Evolutionary conservation across 2,888 invertebrate genomes (phyloP).

Genomic region (Lamellibrachia columna): DNA sequence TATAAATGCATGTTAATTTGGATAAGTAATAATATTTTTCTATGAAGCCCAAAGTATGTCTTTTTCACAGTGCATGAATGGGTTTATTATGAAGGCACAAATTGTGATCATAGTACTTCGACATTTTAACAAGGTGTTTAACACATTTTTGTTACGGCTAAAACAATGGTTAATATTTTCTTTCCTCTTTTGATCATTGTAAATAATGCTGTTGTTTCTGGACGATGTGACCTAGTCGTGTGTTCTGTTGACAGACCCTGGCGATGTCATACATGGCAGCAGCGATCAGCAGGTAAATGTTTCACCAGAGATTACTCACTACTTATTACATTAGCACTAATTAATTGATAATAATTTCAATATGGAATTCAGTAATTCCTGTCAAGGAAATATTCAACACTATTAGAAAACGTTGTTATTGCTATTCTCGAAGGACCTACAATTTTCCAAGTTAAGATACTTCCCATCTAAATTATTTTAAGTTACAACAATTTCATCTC

Average conservation of each 20-base stretch:
- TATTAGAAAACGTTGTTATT: no score
- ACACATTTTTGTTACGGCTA: background rate
- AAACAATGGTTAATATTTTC: background rate
- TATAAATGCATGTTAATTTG: no score
- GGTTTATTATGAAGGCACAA: background rate
- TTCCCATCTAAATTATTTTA: no score
- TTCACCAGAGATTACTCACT: background rate
- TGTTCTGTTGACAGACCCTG: conserved; percentile 37
- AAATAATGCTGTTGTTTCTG: background rate
- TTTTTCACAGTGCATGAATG: no score
- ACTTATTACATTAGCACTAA: background rate
- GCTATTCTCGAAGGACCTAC: no score
- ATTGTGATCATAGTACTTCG: no score
- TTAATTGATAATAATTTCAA: background rate
- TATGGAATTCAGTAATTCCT: no score
- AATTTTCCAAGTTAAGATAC: no score
- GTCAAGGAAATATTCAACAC: no score
- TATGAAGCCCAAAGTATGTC: no score
- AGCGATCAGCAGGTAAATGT: conserved; percentile 41
- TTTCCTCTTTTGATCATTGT: background rate
- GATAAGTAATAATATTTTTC: no score
- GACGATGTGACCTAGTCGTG: conserved; percentile 18
- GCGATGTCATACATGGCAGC: conserved; percentile 46
- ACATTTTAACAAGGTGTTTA: background rate
- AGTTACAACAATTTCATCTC: no score